Base-by-base conservation (phyloP, 2,797 vertebrate genomes). In the Loriculus beryllinus region DNA sequence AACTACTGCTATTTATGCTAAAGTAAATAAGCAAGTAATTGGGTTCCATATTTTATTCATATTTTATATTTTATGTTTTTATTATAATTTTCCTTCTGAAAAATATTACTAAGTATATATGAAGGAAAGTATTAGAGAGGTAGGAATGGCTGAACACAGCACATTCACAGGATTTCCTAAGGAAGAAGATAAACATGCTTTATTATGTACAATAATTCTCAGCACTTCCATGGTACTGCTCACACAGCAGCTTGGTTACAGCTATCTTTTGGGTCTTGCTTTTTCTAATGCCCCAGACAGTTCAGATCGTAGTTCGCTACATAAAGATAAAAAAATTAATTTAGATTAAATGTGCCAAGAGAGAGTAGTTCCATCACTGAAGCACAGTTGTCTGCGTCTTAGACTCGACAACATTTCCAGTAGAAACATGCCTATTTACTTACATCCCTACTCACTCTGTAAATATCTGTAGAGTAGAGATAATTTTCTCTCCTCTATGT, bases 271-370 rank as follows among this genome's bases (percentile, higher is more conserved):
- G 2, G 31, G 60, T 6, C 37, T 81, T 64, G 33, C 39, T 81
- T 81, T 82, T 91, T 72, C 54, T 35, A 62, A 2, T 78, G 76
- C 22, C 69, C 79, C 47, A 83, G 62, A 78, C 1, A 3, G 11
- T 54, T 79, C 51, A 65, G 43, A 39, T 83, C 70, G 76, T 40
- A 57, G 23, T 72, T 90, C 88, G 35, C 60, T 88, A 54, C 65
- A 83, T 67, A 80, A 92, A 92, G 49, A 78, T 2, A 2, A 90
- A 89, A 92, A 94, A 65, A 87, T 31, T 84, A 76, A 90, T 91
- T 95, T 86, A 90, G 65, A 78, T 83, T 78, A 81, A 81, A 91
- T 65, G n/a, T 72, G 42, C 57, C 90, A 91, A 72, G 45, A 86
- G 79, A 90, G 80, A 56, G 22, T 13, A 81, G 47, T 63, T 91